Evolutionary conservation across 2,888 invertebrate genomes (phyloP).

Genomic region (Melinopterus prodromus): DNA sequence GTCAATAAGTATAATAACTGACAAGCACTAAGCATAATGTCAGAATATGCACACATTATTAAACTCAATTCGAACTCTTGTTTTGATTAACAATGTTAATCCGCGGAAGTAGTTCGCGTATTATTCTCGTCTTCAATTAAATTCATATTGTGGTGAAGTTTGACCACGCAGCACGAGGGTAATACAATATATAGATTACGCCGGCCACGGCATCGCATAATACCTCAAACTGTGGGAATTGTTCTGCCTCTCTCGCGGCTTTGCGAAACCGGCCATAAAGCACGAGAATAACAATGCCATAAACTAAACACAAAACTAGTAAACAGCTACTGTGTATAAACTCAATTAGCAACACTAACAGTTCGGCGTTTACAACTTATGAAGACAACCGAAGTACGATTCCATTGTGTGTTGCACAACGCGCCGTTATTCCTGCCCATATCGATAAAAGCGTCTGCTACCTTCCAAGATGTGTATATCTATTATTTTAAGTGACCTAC

Average conservation of each 20-base stretch:
- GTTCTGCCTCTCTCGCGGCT: background rate
- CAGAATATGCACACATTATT: no score
- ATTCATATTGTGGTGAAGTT: no score
- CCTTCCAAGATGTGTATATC: background rate
- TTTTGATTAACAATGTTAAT: no score
- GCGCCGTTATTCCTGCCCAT: background rate
- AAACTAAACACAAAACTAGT: background rate
- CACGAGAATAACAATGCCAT: background rate
- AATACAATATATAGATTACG: no score
- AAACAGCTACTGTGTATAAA: slow-evolving; percentile 4
- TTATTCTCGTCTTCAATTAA: no score
- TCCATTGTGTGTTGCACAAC: background rate
- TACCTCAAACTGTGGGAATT: no score
- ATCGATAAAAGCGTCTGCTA: background rate
- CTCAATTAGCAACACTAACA: slow-evolving; percentile 4
- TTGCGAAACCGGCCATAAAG: background rate
- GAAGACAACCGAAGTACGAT: background rate
- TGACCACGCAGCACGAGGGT: no score
- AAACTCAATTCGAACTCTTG: no score
- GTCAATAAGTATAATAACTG: no score
- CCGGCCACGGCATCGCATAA: no score
- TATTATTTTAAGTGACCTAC: background rate
- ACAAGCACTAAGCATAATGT: no score
- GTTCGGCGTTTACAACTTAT: background rate
- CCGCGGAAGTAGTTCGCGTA: no score